Conservation (phyloP, 2,797 vertebrate genomes). For the Triplophysa bombifrons region DNA sequence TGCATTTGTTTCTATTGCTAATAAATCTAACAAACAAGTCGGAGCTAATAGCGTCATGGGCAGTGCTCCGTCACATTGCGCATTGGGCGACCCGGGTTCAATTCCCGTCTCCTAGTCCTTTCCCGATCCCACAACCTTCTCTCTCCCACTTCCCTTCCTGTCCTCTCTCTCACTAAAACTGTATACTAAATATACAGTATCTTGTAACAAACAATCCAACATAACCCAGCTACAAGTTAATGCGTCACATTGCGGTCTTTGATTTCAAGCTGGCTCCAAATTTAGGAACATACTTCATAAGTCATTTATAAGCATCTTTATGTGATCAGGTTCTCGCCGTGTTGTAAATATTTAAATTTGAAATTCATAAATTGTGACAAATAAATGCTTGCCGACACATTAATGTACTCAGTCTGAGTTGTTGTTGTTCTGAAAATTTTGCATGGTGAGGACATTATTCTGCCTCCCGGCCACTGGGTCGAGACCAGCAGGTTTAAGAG, state of each 20-base stretch:
- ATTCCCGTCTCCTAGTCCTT: too few species aligned
- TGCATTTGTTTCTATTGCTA: not conserved
- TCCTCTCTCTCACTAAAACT: too few species aligned
- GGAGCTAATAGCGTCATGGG: too few species aligned
- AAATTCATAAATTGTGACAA: not conserved
- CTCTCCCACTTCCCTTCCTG: too few species aligned
- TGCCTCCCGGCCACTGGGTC: not conserved
- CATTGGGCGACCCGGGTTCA: too few species aligned
- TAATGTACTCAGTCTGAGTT: not conserved
- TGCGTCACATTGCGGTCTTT: not conserved
- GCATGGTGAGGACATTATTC: slow-evolving; percentile 2
- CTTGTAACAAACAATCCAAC: not conserved
- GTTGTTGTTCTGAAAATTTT: not conserved
- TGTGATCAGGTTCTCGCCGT: not conserved
- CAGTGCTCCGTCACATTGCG: too few species aligned
- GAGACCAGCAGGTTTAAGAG: not conserved
- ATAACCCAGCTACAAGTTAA: not conserved
- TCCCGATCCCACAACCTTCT: too few species aligned
- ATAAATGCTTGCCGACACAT: not conserved
- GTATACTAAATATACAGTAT: too few species aligned
- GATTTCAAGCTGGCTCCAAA: not conserved
- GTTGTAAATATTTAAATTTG: too few species aligned
- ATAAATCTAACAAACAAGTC: not conserved
- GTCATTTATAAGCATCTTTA: not conserved
- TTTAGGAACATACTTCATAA: not conserved